These are phyloP conservation scores for Saimiri boliviensis DNA, from an alignment of 2,113 vertebrate genomes.

Conservation along the genomic window DNA sequence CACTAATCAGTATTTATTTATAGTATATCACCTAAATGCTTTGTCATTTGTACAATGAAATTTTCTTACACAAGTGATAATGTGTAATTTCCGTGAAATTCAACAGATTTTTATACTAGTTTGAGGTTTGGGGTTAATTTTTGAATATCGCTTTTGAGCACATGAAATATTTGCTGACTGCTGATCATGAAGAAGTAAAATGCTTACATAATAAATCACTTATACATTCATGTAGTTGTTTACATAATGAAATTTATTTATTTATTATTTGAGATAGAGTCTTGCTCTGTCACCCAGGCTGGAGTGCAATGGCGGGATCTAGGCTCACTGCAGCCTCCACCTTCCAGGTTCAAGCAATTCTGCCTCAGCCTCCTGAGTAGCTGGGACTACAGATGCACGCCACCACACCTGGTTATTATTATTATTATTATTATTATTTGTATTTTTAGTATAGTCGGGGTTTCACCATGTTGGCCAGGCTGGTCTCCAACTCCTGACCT, in stretches of 20 bases:
- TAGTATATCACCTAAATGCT: not conserved
- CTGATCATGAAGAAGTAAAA: not conserved
- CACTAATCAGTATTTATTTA: not conserved
- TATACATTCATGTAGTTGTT: not conserved
- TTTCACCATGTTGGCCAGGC: not conserved
- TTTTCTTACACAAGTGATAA: not conserved
- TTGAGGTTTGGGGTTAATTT: not conserved
- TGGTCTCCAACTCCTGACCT: not conserved
- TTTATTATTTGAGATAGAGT: not conserved
- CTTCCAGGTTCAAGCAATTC: not conserved
- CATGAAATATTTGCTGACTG: conserved; percentile 23
- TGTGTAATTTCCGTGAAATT: not conserved
- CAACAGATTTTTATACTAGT: not conserved
- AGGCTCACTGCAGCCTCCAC: not conserved
- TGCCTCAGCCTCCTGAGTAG: not conserved
- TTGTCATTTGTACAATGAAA: not conserved
- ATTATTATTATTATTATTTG: no score
- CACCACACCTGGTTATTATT: no score
- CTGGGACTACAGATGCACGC: not conserved
- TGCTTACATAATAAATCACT: not conserved
- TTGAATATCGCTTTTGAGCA: conserved; percentile 40
- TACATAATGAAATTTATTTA: not conserved
- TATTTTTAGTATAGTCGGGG: not conserved
- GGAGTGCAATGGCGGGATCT: not conserved
- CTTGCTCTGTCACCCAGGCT: not conserved